phyloP scores from a whole-genome alignment of 1,140 invertebrate genomes.

The Druon quercuslanigerum region DNA sequence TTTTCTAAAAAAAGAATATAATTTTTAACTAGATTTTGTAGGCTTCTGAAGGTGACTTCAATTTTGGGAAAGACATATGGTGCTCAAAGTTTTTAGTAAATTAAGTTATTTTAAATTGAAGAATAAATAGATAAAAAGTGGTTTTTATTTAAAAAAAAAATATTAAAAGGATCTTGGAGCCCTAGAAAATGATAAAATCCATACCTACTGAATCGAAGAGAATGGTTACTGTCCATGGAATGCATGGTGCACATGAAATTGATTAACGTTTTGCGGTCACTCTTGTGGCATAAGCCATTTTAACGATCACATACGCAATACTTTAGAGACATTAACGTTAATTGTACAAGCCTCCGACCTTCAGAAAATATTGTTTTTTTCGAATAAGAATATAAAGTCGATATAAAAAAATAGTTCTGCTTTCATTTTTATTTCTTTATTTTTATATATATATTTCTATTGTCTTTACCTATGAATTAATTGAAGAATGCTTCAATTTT shows the following conservation, averaged over 20 bases:
- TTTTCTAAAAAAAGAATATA: too few species aligned
- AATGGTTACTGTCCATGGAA: constrained; percentile 3
- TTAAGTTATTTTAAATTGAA: too few species aligned
- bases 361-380: background rate
- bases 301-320: constrained; percentile 14
- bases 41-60: too few species aligned
- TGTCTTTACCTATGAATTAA: too few species aligned
- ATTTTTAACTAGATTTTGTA: too few species aligned
- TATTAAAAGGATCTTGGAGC: background rate
- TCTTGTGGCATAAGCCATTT: background rate
- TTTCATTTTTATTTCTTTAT: background rate
- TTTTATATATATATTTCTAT: too few species aligned
- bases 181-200: background rate
- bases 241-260: constrained; percentile 12
- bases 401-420: background rate
- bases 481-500: too few species aligned
- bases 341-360: background rate
- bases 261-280: constrained; percentile 16
- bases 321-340: background rate
- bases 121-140: background rate
- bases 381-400: background rate
- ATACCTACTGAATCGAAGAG: background rate
- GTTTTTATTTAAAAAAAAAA: background rate
- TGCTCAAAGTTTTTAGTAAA: too few species aligned
- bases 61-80: too few species aligned